Evolutionary conservation across 2,113 vertebrate species (phyloP).

Genomic region (Pelecanus crispus): DNA sequence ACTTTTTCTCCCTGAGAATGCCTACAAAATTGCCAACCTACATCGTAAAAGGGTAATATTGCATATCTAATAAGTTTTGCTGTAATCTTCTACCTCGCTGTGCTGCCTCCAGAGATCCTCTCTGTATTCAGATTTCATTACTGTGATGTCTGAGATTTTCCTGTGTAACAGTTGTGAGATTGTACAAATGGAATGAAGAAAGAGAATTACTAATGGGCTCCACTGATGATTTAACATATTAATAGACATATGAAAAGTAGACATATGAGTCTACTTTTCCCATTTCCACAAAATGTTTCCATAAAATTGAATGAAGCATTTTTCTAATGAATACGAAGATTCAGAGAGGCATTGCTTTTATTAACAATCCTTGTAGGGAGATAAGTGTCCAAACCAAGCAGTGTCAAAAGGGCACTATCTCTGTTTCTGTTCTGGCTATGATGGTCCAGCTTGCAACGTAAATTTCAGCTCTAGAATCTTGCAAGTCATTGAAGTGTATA

Average conservation of each 20-base stretch:
- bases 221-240: neutral
- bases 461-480: neutral
- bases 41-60: neutral
- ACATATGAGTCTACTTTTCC: neutral
- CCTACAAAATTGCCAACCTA: neutral
- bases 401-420: neutral
- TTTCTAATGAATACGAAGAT: neutral
- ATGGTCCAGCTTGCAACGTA: neutral
- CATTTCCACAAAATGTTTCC: neutral
- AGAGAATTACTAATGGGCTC: neutral
- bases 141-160: neutral
- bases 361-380: neutral
- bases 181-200: neutral
- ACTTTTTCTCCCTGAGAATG: neutral
- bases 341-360: neutral
- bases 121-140: neutral
- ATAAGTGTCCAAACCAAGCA: neutral
- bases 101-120: neutral
- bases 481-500: neutral
- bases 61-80: neutral
- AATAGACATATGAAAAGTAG: neutral
- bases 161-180: neutral
- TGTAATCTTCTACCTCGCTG: neutral
- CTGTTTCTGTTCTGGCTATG: neutral
- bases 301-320: conserved; percentile 26